Conservation (phyloP, 2,797 vertebrate species). For the Gymnothorax reevesii region DNA sequence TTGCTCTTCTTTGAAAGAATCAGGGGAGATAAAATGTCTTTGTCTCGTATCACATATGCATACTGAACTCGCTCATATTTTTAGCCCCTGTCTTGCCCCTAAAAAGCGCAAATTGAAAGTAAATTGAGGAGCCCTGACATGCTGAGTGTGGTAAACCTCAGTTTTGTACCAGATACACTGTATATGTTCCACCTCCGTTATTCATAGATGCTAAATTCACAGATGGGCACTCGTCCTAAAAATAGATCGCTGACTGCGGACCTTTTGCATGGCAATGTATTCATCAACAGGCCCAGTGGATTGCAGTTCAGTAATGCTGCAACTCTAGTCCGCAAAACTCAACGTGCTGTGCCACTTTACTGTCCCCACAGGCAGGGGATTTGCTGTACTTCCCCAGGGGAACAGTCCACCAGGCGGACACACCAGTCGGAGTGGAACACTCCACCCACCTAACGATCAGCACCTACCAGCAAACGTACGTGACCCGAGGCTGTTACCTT, state of each 20-base stretch:
- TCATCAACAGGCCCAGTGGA: not conserved
- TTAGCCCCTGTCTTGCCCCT: too few relatives aligned
- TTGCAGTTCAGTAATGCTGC: not conserved
- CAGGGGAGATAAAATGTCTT: not conserved
- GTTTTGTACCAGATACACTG: not conserved
- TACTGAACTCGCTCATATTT: not conserved
- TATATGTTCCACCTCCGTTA: not conserved
- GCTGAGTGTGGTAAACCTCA: not conserved
- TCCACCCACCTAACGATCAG: constrained; percentile 91
- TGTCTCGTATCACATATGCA: not conserved
- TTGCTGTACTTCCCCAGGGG: constrained; percentile 91
- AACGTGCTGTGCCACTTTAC: constrained; percentile 10
- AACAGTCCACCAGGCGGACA: constrained; percentile 89
- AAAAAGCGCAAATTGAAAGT: too few relatives aligned
- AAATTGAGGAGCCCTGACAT: not conserved
- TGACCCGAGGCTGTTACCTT: not conserved
- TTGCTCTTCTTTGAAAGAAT: not conserved
- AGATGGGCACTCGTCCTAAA: not conserved
- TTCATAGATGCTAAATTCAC: not conserved
- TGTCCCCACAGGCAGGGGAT: constrained; percentile 78
- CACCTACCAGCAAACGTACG: constrained; percentile 89
- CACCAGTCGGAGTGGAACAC: constrained; percentile 73
- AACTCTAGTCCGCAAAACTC: not conserved
- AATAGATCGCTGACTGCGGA: not conserved
- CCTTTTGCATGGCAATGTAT: not conserved